Percentiles rank a stretch among this genome's conserved stretches.
Conservation (phyloP, 2,888 invertebrate species). For the Ctena decussata region DNA sequence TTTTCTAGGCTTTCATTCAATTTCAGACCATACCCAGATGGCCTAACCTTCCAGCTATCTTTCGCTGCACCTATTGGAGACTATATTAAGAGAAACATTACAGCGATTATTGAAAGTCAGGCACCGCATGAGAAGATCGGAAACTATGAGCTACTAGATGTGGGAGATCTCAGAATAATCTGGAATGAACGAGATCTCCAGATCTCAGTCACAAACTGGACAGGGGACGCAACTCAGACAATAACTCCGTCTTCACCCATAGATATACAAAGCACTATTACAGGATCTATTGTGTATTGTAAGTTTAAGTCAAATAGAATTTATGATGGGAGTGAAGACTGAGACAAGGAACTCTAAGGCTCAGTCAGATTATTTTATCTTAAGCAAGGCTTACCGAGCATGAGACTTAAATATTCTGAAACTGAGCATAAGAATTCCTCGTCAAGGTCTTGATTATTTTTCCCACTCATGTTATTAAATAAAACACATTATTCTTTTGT, state of each 20-base stretch:
- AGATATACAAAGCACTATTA: conserved; percentile 45
- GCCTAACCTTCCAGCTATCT: conserved; percentile 61
- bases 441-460: too few relatives aligned
- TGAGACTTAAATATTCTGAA: too few relatives aligned
- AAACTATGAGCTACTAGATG: conserved; percentile 67
- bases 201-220: conserved; percentile 70
- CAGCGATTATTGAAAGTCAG: conserved; percentile 60
- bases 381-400: too few relatives aligned
- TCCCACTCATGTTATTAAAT: too few relatives aligned
- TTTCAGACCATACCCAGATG: conserved; percentile 58
- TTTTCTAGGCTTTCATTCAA: too few relatives aligned
- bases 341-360: too few relatives aligned
- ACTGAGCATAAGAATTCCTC: too few relatives aligned
- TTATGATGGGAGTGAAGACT: too few relatives aligned
- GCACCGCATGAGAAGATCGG: conserved; percentile 67
- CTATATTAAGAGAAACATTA: conserved; percentile 64
- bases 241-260: conserved; percentile 53
- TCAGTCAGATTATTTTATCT: too few relatives aligned
- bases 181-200: conserved; percentile 64
- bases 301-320: conserved; percentile 43
- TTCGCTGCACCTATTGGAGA: conserved; percentile 71
- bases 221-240: conserved; percentile 58
- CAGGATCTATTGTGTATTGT: conserved; percentile 65
- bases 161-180: conserved; percentile 69
- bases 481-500: too few relatives aligned